Evolutionary conservation across 1,140 invertebrate genomes (phyloP).

Genomic region (Brachionus rotundiformis): DNA sequence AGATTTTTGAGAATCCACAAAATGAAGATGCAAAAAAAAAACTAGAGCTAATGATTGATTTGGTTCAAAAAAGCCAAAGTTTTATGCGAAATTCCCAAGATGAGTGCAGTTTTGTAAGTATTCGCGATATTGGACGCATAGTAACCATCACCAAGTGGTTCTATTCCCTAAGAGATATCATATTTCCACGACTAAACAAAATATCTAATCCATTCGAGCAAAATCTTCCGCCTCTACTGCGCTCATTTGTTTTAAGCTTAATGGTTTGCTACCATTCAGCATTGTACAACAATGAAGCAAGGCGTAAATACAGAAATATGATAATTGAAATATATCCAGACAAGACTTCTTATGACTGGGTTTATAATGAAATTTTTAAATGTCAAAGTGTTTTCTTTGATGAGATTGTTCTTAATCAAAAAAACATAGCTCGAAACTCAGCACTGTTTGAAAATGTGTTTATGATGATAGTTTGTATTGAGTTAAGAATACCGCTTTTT

Average conservation of each 20-base stretch:
- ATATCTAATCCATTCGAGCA: neutral
- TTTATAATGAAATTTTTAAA: conserved; percentile 25
- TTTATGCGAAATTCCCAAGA: conserved; percentile 59
- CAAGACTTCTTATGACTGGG: neutral
- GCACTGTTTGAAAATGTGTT: conserved; percentile 61
- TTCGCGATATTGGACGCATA: conserved; percentile 59
- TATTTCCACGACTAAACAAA: neutral
- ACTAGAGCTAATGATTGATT: conserved; percentile 51
- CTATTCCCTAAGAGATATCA: neutral
- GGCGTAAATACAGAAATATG: conserved; percentile 54
- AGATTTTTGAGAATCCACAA: neutral
- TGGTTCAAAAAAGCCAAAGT: conserved; percentile 57
- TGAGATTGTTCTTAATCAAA: conserved; percentile 55
- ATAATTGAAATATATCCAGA: neutral
- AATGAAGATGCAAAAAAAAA: conserved; percentile 29
- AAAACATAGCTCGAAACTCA: conserved; percentile 59
- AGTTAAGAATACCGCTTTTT: conserved; percentile 59
- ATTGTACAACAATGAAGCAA: conserved; percentile 54
- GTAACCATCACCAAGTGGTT: conserved; percentile 54
- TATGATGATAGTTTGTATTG: conserved; percentile 60
- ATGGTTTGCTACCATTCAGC: conserved; percentile 58
- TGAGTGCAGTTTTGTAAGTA: conserved; percentile 62
- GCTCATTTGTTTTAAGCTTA: conserved; percentile 56
- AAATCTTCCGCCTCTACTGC: conserved; percentile 52
- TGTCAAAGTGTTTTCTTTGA: conserved; percentile 59